Evolutionary conservation across 35 echinoderm and acorn worm genomes (phyloP).

Genomic region (Strongylocentrotus purpuratus): DNA sequence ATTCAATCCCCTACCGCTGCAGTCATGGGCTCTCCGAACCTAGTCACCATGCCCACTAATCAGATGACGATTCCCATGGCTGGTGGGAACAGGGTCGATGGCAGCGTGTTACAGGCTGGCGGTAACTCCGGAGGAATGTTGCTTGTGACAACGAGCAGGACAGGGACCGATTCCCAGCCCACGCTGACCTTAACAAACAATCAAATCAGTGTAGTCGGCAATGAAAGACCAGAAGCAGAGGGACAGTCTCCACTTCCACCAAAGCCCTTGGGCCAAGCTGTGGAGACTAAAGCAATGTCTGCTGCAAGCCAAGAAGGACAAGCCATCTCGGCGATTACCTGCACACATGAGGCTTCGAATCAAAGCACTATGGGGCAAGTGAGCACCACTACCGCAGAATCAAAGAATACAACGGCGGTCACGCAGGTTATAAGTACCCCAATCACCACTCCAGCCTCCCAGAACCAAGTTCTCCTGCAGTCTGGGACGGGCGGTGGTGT

Average conservation of each 20-base stretch:
- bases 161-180: neutral
- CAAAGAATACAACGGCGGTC: neutral
- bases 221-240: slow-evolving; percentile 35
- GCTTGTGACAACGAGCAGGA: slow-evolving; percentile 16
- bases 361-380: neutral
- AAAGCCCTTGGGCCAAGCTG: neutral
- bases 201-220: neutral
- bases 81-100: slow-evolving; percentile 9
- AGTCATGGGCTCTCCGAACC: slow-evolving; percentile 32
- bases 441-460: slow-evolving; percentile 56
- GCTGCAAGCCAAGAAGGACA: neutral
- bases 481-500: neutral
- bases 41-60: slow-evolving; percentile 32
- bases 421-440: slow-evolving; percentile 65
- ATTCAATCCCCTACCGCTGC: slow-evolving; percentile 8
- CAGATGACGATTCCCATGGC: slow-evolving; percentile 41
- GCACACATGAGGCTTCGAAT: slow-evolving; percentile 30
- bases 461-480: slow-evolving; percentile 57
- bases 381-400: slow-evolving; percentile 41
- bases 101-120: slow-evolving; percentile 28
- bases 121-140: slow-evolving; percentile 1
- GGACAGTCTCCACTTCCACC: neutral
- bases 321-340: neutral
- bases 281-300: neutral
- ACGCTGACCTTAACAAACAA: neutral